A percentile compares a stretch with the other conserved stretches of the same genome.
These are phyloP conservation scores for Akabosia matsudoensis DNA, from an alignment of 1,140 invertebrate species.

Conservation along the genomic window DNA sequence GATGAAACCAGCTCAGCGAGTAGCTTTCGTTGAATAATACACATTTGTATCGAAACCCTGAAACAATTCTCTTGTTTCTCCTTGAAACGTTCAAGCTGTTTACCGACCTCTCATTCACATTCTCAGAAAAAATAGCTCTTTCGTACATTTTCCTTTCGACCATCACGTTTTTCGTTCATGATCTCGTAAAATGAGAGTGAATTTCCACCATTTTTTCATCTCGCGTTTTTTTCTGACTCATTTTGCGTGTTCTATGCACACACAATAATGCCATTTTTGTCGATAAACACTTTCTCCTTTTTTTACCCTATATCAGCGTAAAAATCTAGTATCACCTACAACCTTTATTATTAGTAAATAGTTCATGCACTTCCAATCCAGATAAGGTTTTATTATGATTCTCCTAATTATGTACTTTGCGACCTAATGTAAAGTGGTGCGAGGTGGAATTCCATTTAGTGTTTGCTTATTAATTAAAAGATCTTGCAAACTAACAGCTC, in stretches of 20 bases:
- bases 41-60: not conserved
- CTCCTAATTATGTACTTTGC: too few relatives aligned
- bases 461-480: not conserved
- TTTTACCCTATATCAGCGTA: too few relatives aligned
- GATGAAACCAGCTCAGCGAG: not conserved
- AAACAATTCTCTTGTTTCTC: conserved; percentile 19
- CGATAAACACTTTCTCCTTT: not conserved
- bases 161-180: not conserved
- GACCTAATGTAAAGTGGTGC: not conserved
- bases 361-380: too few relatives aligned
- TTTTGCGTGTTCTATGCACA: not conserved
- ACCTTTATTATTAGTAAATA: too few relatives aligned
- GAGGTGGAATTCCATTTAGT: not conserved
- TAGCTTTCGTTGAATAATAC: not conserved
- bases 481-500: not conserved
- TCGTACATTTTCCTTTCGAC: not conserved
- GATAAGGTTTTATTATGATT: too few relatives aligned
- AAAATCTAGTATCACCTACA: too few relatives aligned
- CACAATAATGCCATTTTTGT: not conserved
- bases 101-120: conserved; percentile 15
- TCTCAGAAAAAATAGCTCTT: too few relatives aligned
- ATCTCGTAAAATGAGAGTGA: not conserved
- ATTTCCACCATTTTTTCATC: not conserved
- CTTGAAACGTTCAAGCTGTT: conserved; percentile 9
- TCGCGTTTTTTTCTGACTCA: not conserved